Base-by-base conservation (phyloP, 2,888 invertebrate species). In the Lamellibrachia satsuma region DNA sequence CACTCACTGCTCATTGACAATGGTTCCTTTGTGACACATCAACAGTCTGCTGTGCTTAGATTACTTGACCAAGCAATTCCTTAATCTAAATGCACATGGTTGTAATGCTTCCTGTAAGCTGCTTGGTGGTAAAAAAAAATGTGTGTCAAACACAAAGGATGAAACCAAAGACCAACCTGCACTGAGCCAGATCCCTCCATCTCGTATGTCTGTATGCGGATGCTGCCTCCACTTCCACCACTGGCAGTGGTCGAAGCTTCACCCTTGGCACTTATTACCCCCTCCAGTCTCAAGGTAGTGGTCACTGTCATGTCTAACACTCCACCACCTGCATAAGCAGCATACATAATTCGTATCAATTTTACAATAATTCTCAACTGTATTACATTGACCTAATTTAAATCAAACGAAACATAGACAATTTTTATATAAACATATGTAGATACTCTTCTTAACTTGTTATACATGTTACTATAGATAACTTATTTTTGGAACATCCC, bases 151-250 rank as follows among this genome's bases (percentile, higher is more conserved):
- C 75, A 15, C n/a, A 39, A 39, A 22, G 75, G 75, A 75, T 15
- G 75, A 3, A 75, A 75, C 75, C 15, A 75, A 57, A 75, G 6
- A 22, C 75, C 3, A 15, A 94, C 95, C 93, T 39, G 39, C 39
- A 39, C 0, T 39, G 39, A 93, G 90, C 95, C 95, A 39, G 94
- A 94, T 8, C 95, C 95, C 91, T 95, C 95, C 9, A 95, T 92
- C 15, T 93, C 92, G n/a, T 92, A 90, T 8, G 95, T 94, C 27
- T 93, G 91, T 27, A 95, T 94, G 60, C 90, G 93, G 15, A 95
- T 93, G 91, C 94, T 94, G 15, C 95, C 95, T 60, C 95, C 95
- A 92, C 95, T 95, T 7, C 95, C 95, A 22, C 95, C 95, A 39
- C 94, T 94, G 57, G 57, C 57, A 57, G 57, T 57, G 2, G 57